These are phyloP conservation scores for Phaonia tiefii DNA, from an alignment of 2,888 invertebrate genomes.

Conservation along the genomic window DNA sequence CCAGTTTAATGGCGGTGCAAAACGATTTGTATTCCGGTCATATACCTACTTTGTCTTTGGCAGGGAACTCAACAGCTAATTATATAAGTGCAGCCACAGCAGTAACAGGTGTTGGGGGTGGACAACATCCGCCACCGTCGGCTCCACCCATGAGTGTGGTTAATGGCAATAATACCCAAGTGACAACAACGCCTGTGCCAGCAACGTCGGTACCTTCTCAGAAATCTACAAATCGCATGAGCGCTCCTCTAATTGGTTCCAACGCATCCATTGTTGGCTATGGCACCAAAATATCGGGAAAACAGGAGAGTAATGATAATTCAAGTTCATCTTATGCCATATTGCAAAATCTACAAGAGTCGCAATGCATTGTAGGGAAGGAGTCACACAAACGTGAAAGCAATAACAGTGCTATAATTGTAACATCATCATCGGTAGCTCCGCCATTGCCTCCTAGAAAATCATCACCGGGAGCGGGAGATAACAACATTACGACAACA, in stretches of 20 bases:
- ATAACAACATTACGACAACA: constrained; percentile 73
- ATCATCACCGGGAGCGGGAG: constrained; percentile 81
- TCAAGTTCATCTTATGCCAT: constrained; percentile 76
- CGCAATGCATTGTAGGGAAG: constrained; percentile 63
- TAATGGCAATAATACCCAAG: constrained; percentile 64
- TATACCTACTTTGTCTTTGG: constrained; percentile 74
- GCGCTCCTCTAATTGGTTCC: constrained; percentile 78
- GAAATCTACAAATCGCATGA: constrained; percentile 79
- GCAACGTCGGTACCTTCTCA: constrained; percentile 68
- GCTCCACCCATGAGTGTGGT: constrained; percentile 76
- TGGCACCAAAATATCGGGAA: constrained; percentile 71
- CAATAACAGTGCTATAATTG: constrained; percentile 45
- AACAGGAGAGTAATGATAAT: constrained; percentile 75
- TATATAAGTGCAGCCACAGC: constrained; percentile 68
- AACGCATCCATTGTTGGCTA: constrained; percentile 68
- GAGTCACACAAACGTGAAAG: constrained; percentile 63
- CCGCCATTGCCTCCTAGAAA: constrained; percentile 83
- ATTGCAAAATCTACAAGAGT: constrained; percentile 76
- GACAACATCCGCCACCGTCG: constrained; percentile 72
- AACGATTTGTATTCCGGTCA: constrained; percentile 78
- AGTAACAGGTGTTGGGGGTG: constrained; percentile 64
- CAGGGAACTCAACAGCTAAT: constrained; percentile 66
- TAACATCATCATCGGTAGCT: constrained; percentile 69
- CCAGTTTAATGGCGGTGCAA: constrained; percentile 79
- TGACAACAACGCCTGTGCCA: constrained; percentile 36